These are phyloP conservation scores for Todiramphus chloris DNA, from an alignment of 2,113 vertebrate genomes.

Conservation along the genomic window DNA sequence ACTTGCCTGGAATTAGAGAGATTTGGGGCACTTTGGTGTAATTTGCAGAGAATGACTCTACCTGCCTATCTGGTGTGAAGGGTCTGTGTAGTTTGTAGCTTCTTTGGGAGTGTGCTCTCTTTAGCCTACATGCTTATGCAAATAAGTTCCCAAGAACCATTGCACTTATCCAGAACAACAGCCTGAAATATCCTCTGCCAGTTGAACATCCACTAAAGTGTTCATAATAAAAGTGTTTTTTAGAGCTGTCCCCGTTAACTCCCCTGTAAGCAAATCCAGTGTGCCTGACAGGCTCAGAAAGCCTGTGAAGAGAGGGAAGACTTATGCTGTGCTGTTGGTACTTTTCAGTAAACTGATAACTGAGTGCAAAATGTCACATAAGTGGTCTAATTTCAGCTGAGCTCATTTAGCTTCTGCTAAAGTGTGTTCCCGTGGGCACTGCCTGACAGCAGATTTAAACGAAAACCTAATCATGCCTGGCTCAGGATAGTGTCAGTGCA, in stretches of 20 bases:
- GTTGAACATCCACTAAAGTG: not conserved
- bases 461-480: not conserved
- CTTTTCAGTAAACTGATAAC: slow-evolving; percentile 15
- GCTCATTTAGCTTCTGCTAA: slow-evolving; percentile 49
- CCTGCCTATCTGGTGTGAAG: not conserved
- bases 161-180: not conserved
- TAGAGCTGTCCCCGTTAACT: not conserved
- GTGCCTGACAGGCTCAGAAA: not conserved
- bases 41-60: not conserved
- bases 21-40: not conserved
- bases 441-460: slow-evolving; percentile 40
- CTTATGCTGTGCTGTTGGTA: not conserved
- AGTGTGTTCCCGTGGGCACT: slow-evolving; percentile 26
- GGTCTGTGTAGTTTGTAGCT: not conserved
- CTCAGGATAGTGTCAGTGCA: not conserved
- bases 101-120: not conserved
- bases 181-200: not conserved
- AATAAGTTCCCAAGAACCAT: not conserved
- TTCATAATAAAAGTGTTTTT: not conserved
- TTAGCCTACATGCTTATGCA: not conserved
- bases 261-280: not conserved
- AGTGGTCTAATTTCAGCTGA: slow-evolving; percentile 46
- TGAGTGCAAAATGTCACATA: slow-evolving; percentile 6
- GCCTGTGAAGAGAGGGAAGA: not conserved
- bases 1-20: not conserved